A percentile compares a stretch with the other conserved stretches of the same genome.
phyloP scores from a whole-genome alignment of 2,888 invertebrate species.

The Cetonia aurata region DNA sequence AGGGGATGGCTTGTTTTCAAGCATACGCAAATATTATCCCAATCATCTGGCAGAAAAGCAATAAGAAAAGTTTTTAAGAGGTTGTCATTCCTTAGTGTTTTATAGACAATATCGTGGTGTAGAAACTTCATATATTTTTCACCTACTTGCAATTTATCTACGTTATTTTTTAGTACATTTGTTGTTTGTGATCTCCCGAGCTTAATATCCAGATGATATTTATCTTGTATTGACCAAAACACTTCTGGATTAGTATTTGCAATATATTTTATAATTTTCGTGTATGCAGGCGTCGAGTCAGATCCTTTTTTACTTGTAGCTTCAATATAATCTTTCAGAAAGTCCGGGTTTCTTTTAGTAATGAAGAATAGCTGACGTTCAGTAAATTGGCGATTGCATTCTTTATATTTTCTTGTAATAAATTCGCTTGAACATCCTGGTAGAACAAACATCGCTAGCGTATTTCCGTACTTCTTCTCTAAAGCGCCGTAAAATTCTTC shows the following conservation, averaged over 20 bases:
- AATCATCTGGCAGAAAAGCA: background rate
- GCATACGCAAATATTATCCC: background rate
- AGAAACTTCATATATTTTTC: conserved; percentile 10
- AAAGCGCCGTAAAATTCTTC: background rate
- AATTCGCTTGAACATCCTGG: conserved; percentile 15
- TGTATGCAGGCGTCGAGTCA: background rate
- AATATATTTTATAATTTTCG: conserved; percentile 4
- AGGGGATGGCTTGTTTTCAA: background rate
- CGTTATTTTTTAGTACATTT: conserved; percentile 1
- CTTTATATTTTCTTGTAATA: background rate
- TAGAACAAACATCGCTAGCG: background rate
- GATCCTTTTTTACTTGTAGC: background rate
- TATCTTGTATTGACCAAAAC: conserved; percentile 1
- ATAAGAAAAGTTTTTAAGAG: background rate
- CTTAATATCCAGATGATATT: background rate
- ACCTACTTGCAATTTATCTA: background rate
- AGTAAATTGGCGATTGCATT: background rate
- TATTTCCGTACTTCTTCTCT: background rate
- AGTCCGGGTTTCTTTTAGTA: background rate
- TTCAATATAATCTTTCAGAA: background rate
- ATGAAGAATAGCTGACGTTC: background rate
- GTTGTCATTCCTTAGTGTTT: background rate
- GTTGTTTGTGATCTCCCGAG: background rate
- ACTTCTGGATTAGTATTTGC: conserved; percentile 1
- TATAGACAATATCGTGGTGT: background rate